Conservation (phyloP, 2,888 invertebrate genomes). For the Germaria angustata region DNA sequence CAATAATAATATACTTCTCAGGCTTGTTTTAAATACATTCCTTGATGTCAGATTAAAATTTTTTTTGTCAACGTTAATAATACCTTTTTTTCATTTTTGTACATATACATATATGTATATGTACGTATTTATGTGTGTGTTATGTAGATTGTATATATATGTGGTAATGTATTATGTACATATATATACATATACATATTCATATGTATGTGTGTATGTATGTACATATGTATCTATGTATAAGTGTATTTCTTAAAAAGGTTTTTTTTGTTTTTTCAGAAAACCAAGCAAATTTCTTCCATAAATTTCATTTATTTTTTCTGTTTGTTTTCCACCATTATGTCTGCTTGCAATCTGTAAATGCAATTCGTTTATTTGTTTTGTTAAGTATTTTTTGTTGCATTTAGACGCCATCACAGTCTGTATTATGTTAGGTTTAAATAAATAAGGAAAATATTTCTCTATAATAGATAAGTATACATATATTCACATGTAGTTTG, state of each 20-base stretch:
- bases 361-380: conserved; percentile 41
- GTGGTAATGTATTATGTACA: not conserved
- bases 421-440: conserved; percentile 1
- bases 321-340: conserved; percentile 46
- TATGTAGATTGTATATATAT: not conserved
- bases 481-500: not conserved
- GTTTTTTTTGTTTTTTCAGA: not conserved
- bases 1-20: not conserved
- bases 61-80: not conserved
- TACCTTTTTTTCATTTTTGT: not conserved
- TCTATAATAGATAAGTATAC: no score
- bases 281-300: conserved; percentile 1
- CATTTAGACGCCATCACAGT: conserved; percentile 37
- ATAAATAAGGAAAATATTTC: not conserved
- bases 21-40: not conserved
- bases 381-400: conserved; percentile 10
- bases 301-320: conserved; percentile 1
- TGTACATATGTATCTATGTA: not conserved
- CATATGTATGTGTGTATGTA: not conserved
- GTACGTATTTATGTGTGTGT: no score
- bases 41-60: conserved; percentile 17
- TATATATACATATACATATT: not conserved
- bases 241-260: not conserved
- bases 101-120: not conserved
- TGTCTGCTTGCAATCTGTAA: conserved; percentile 56